phyloP scores from a whole-genome alignment of 2,888 invertebrate species.

The Deroplatys truncata region DNA sequence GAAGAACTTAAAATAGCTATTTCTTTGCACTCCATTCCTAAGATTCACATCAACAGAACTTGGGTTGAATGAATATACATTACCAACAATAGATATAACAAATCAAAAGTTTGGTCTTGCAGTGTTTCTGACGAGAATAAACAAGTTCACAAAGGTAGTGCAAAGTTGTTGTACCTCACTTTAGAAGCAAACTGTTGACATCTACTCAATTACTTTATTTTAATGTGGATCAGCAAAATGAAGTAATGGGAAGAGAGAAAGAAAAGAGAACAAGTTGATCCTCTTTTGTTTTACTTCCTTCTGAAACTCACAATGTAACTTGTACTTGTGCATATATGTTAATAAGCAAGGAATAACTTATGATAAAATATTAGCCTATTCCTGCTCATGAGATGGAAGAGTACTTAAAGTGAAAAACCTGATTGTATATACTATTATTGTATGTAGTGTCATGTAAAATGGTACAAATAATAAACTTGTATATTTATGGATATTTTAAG shows the following conservation, averaged over 20 bases:
- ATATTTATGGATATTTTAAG: constrained; percentile 32
- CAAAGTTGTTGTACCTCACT: not conserved
- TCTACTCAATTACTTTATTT: not conserved
- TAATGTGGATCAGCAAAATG: not conserved
- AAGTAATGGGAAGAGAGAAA: not conserved
- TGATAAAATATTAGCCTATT: not conserved
- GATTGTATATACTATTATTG: constrained; percentile 13
- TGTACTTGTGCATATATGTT: not conserved
- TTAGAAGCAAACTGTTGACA: not conserved
- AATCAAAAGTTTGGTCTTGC: no score
- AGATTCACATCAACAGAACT: not conserved
- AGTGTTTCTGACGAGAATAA: not conserved
- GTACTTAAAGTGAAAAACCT: constrained; percentile 18
- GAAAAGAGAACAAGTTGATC: not conserved
- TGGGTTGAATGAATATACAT: not conserved
- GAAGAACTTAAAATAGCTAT: not conserved
- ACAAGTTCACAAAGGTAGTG: not conserved
- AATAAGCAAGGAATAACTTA: not conserved
- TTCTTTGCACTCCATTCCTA: not conserved
- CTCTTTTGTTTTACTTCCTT: not conserved
- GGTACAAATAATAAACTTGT: constrained; percentile 30
- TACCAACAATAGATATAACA: no score
- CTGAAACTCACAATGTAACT: not conserved
- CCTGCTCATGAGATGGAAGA: constrained; percentile 12
- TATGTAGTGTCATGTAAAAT: constrained; percentile 28